Conservation (phyloP, 2,888 invertebrate genomes). For the Epistrophella euchroma region DNA sequence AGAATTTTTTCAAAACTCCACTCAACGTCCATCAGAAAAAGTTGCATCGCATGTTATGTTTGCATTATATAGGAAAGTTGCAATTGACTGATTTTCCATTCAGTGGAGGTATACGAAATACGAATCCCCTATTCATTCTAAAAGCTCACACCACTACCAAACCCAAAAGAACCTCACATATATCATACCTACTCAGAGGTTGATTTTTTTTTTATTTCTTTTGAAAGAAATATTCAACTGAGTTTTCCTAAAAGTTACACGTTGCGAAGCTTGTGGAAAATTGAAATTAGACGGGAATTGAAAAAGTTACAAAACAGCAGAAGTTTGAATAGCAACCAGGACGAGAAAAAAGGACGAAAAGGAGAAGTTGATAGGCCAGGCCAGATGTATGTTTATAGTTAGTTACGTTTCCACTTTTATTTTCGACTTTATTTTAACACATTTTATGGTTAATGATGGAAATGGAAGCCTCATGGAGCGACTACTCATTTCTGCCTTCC, state of each 20-base stretch:
- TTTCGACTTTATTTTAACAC: slow-evolving; percentile 45
- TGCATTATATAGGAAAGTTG: slow-evolving; percentile 52
- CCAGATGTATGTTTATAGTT: slow-evolving; percentile 20
- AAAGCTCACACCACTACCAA: not conserved
- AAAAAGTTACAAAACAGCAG: slow-evolving; percentile 63
- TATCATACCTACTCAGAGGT: too few species aligned
- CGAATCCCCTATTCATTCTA: too few species aligned
- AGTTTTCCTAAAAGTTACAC: slow-evolving; percentile 53
- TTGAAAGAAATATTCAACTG: slow-evolving; percentile 46
- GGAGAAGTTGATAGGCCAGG: slow-evolving; percentile 48
- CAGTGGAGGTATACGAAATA: not conserved
- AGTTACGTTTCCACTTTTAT: slow-evolving; percentile 36
- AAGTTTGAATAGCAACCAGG: slow-evolving; percentile 34
- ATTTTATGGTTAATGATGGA: slow-evolving; percentile 33
- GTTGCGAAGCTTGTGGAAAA: slow-evolving; percentile 66
- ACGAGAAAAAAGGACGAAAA: not conserved
- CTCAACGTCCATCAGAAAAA: slow-evolving; percentile 65
- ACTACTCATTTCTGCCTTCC: slow-evolving; percentile 8
- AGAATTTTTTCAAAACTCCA: slow-evolving; percentile 11
- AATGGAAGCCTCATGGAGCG: slow-evolving; percentile 22
- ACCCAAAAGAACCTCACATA: not conserved
- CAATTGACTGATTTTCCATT: slow-evolving; percentile 65
- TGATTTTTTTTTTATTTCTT: slow-evolving; percentile 29
- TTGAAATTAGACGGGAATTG: slow-evolving; percentile 75
- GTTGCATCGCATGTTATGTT: slow-evolving; percentile 61